Evolutionary conservation across 2,113 vertebrate species (phyloP), one percentile per base, ranked within the genome.

Genomic region (Myodes glareolus): DNA sequence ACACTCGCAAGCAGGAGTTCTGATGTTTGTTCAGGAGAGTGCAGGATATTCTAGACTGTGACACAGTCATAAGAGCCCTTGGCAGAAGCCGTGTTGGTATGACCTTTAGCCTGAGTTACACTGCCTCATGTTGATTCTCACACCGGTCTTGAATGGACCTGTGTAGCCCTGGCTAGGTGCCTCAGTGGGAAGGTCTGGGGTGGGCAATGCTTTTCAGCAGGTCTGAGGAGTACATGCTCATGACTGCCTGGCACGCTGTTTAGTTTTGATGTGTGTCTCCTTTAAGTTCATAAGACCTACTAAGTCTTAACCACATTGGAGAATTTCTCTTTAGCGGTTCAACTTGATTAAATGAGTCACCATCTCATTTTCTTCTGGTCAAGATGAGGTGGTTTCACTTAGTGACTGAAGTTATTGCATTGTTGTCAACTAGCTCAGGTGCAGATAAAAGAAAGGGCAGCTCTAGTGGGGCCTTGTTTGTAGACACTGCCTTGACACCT

Each of bases 141-240:
- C 39, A 16, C 1, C 0, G 1, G 55, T 61, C 12, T 88, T 72
- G 19, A 50, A n/a, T 36, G 1, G 8, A 17, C 8, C 29, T 25
- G 12, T 36, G 1, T 7, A 82, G 9, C 23, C 16, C 7, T n/a
- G 23, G 55, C 17, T n/a, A 65, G n/a, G 21, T 25, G 3, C 9
- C 65, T 87, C 5, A 1, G 5, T 68, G 68, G 61, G 6, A 27
- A n/a, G 63, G 13, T 65, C 1, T 92, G 50, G 61, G 47, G n/a
- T 3, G 3, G 12, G 0, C 2, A 27, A 65, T 42, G 29, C 12
- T 13, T 68, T 50, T 47, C 16, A 88, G 58, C 58, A 82, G 27
- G 31, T 58, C 75, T 89, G 29, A 92, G 50, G 3, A 61, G 36
- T 36, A 52, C 27, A 70, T 61, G 82, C 39, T 21, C 12, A 36